Evolutionary conservation across 2,797 vertebrate genomes (phyloP), one percentile per base, ranked within the genome.

Genomic region (Myotis findleyi): DNA sequence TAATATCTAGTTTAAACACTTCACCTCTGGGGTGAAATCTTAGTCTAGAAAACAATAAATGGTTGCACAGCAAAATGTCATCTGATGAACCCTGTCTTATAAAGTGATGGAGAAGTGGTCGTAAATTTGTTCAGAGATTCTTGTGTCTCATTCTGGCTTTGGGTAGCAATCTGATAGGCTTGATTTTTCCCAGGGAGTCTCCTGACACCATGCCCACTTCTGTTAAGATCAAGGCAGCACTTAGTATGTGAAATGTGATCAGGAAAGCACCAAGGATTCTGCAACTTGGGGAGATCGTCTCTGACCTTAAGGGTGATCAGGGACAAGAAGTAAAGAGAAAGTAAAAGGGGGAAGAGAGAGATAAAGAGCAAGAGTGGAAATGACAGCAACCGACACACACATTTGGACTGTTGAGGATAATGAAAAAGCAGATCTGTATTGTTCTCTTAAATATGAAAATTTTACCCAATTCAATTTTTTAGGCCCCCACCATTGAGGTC

Each of bases 141-240:
- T 76, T 5, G 0, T 84, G 90, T 96, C 84, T 96, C 95, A 79
- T 94, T 91, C 69, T 96, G 84, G 86, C 88, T 97, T 97, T 95
- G 69, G 38, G 96, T 97, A 97, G 73, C 33, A 85, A 51, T 89
- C 36, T 0, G 27, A 86, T 95, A 87, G 92, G 81, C 80, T 96
- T 96, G 76, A 86, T 96, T 97, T 97, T 87, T 87, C 62, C 51
- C 92, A 81, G 79, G 33, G 75, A 85, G 51, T 95, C 88, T 93
- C 87, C 30, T 4, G n/a, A 79, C 57, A 25, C 94, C 62, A 51
- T 95, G 82, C 93, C 87, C 84, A 84, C 33, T 84, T 85, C 66
- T 92, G 36, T 95, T 95, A 97, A 97, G 96, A 91, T 97, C 87
- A 97, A 83, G 53, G 81, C 84, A 92, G 91, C 62, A 93, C 53